phyloP scores from a whole-genome alignment of 2,113 vertebrate genomes.

The Excalfactoria chinensis region DNA sequence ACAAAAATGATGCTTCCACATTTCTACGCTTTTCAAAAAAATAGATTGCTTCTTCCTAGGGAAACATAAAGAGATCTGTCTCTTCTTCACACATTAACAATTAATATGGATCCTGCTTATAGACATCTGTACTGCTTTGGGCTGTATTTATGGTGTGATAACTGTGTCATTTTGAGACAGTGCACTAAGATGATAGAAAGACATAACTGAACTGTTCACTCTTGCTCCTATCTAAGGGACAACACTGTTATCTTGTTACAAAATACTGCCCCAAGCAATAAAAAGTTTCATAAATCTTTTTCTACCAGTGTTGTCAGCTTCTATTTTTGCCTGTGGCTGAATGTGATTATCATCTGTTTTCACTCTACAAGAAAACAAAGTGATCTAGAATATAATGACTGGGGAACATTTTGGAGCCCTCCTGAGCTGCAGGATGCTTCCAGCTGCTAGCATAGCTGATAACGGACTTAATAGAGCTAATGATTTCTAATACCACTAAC shows the following conservation, averaged over 20 bases:
- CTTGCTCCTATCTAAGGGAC: slow-evolving; percentile 64
- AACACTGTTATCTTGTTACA: slow-evolving; percentile 65
- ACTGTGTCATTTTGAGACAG: slow-evolving; percentile 73
- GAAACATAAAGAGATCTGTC: slow-evolving; percentile 55
- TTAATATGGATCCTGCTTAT: slow-evolving; percentile 77
- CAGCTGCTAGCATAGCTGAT: slow-evolving; percentile 62
- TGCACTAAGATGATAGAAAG: slow-evolving; percentile 74
- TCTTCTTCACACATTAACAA: slow-evolving; percentile 75
- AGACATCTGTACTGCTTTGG: slow-evolving; percentile 79
- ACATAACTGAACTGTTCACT: slow-evolving; percentile 59
- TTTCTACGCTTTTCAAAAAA: slow-evolving; percentile 29
- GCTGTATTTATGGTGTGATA: slow-evolving; percentile 77
- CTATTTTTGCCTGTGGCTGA: slow-evolving; percentile 54
- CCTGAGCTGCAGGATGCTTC: slow-evolving; percentile 67
- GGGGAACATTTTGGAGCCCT: slow-evolving; percentile 49
- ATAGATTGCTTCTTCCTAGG: slow-evolving; percentile 55
- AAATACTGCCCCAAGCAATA: slow-evolving; percentile 69
- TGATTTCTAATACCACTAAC: slow-evolving; percentile 69
- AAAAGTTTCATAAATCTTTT: slow-evolving; percentile 70
- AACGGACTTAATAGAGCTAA: slow-evolving; percentile 52
- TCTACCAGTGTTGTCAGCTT: slow-evolving; percentile 55
- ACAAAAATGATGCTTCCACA: slow-evolving; percentile 28
- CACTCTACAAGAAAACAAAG: slow-evolving; percentile 51
- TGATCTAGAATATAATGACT: slow-evolving; percentile 56
- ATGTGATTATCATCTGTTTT: slow-evolving; percentile 70